Evolutionary conservation across 2,888 invertebrate species (phyloP), one percentile per base, ranked within the genome.

Genomic region (Oligia strigilis): DNA sequence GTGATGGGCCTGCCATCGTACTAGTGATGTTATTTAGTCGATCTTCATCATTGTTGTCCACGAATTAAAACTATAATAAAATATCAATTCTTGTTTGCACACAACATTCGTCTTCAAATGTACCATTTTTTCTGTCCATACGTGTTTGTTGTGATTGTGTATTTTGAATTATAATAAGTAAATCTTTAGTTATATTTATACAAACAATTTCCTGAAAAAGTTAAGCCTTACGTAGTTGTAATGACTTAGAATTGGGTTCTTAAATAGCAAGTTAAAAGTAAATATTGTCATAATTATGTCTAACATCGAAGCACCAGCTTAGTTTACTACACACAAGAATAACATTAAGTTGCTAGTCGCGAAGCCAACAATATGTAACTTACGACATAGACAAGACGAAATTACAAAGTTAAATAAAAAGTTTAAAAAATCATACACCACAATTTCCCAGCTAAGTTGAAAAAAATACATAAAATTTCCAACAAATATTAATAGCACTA

Each of bases 1-100:
- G 89, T 80, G 88, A 90, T 93, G 92, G 92, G 55, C 93, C 92
- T 85, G 92, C 93, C 92, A 92, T 86, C 86, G 71, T 76, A 72
- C 87, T 88, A 88, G 89, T 86, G 82, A 52, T 87, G 88, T 86
- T 85, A 23, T 11, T 23, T 58, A 85, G 82, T 83, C 72, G 75
- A 86, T 82, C 84, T 82, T 75, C 70, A 81, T 79, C 49, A 78
- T 81, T 67, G 36, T 70, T 79, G 74, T 79, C 58, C 64, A 80
- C 23, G n/a, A 78, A 79, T 80, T 80, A 75, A 71, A 81, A 78
- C 73, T 58, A 58, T 85, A 77, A 89, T 88, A 90, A 89, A 93
- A 93, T 91, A 88, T 90, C 93, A 92, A 91, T 91, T 91, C 88
- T 91, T 89, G 90, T 86, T 83, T 52, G 74, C 89, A 86, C 87